A percentile compares a stretch with the other conserved stretches of the same genome.
Evolutionary conservation across 2,888 invertebrate species (phyloP).

Genomic region (Neoitamus cyanurus): DNA sequence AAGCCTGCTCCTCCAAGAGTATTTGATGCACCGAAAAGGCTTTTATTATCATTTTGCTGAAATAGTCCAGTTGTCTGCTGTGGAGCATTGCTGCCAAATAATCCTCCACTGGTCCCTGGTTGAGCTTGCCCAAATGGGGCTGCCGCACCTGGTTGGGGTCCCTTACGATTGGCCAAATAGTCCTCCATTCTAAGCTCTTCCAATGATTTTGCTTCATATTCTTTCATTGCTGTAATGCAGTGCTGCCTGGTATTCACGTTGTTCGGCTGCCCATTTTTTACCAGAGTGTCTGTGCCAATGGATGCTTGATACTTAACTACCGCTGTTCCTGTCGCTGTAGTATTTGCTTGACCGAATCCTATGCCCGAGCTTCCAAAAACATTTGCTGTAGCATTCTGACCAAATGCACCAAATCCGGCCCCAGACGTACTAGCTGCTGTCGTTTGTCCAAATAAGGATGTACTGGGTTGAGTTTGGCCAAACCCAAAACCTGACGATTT

Average conservation of each 20-base stretch:
- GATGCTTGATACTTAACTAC: conserved; percentile 86
- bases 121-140: conserved; percentile 69
- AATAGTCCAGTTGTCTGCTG: conserved; percentile 68
- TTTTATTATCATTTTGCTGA: conserved; percentile 71
- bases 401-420: conserved; percentile 72
- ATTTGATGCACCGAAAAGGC: conserved; percentile 64
- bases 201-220: conserved; percentile 93
- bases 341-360: conserved; percentile 59
- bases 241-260: conserved; percentile 93
- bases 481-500: conserved; percentile 66
- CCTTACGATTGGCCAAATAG: conserved; percentile 90
- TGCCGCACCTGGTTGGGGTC: conserved; percentile 68
- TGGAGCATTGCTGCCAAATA: conserved; percentile 68
- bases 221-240: conserved; percentile 99
- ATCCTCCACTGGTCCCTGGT: conserved; percentile 59
- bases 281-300: conserved; percentile 89
- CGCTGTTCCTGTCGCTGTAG: conserved; percentile 73
- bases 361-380: conserved; percentile 68
- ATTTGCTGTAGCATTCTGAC: conserved; percentile 69
- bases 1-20: conserved; percentile 62
- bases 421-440: conserved; percentile 66
- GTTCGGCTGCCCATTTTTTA: conserved; percentile 86
- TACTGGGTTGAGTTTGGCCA: conserved; percentile 64
- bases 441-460: conserved; percentile 69
- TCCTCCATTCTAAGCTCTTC: conserved; percentile 96